Evolutionary conservation across 2,797 vertebrate genomes (phyloP).

Genomic region (Periophthalmus magnuspinnatus): DNA sequence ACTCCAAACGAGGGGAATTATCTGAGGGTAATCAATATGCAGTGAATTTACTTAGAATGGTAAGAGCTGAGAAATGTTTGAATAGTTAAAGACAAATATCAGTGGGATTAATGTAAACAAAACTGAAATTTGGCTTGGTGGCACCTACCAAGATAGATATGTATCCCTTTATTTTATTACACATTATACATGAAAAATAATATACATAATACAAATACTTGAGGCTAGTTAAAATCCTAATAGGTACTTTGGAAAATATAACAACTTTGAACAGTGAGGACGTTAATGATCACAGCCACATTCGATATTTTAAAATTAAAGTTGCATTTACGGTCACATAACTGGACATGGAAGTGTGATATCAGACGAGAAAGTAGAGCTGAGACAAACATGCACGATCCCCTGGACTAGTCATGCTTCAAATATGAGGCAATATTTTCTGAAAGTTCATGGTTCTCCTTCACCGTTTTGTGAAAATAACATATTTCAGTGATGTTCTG

Average conservation of each 20-base stretch:
- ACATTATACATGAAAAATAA: no score
- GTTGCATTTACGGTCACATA: not conserved
- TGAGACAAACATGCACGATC: not conserved
- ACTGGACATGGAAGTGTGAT: not conserved
- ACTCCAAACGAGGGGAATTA: slow-evolving; percentile 29
- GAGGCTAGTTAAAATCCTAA: no score
- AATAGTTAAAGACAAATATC: no score
- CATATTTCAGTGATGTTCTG: no score
- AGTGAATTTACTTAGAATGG: slow-evolving; percentile 7
- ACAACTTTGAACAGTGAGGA: not conserved
- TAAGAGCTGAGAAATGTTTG: slow-evolving; percentile 9
- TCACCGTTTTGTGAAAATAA: not conserved
- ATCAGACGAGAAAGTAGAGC: not conserved
- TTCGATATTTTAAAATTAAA: not conserved
- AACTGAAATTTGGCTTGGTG: no score
- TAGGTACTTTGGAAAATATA: no score
- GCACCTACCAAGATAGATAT: no score
- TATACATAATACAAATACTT: no score
- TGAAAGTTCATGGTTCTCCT: not conserved
- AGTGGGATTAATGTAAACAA: no score
- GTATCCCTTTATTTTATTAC: no score
- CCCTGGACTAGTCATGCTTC: not conserved
- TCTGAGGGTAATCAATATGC: slow-evolving; percentile 18
- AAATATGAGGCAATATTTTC: not conserved
- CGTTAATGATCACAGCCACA: not conserved